These are phyloP conservation scores for Syritta pipiens DNA, from an alignment of 2,888 invertebrate species.

Conservation along the genomic window DNA sequence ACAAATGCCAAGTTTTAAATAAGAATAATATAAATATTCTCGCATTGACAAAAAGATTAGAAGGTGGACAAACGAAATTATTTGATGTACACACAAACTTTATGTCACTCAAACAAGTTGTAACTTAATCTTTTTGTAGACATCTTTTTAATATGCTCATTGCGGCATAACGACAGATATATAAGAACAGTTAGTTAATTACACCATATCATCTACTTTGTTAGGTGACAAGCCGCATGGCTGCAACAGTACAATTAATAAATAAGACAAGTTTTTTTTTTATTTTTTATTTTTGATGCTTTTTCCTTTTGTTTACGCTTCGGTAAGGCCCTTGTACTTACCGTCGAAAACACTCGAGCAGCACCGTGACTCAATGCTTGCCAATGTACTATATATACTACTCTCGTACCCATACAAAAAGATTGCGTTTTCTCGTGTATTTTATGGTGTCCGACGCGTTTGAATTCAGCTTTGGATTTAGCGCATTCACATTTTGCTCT, in stretches of 20 bases:
- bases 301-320: conserved; percentile 48
- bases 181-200: conserved; percentile 24
- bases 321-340: conserved; percentile 53
- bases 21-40: no score
- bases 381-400: no score
- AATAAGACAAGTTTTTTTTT: no score
- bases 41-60: no score
- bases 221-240: conserved; percentile 2
- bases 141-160: no score
- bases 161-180: no score
- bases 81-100: no score
- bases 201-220: conserved; percentile 1
- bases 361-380: conserved; percentile 39
- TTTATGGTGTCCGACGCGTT: conserved; percentile 31
- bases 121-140: no score
- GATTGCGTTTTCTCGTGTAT: conserved; percentile 48
- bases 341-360: conserved; percentile 39
- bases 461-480: conserved; percentile 19
- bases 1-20: no score
- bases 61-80: no score
- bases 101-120: no score
- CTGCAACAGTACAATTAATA: no score
- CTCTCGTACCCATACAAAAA: conserved; percentile 3
- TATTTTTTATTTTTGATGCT: not conserved
- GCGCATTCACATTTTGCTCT: conserved; percentile 35